Conservation (phyloP, 2,888 invertebrate genomes). For the Drosophila mulleri region DNA sequence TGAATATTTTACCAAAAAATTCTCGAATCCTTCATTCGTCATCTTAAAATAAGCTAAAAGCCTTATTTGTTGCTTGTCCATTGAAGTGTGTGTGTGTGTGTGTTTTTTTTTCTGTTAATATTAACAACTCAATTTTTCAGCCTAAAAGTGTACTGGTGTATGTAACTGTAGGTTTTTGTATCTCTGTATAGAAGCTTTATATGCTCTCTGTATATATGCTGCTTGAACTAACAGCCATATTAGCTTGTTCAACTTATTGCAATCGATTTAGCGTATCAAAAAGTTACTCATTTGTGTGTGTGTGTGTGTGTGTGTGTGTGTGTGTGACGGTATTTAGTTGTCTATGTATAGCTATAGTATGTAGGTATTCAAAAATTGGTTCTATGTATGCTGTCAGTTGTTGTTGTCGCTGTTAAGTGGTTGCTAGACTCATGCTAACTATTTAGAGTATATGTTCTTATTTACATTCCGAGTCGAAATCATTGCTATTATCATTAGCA, state of each 20-base stretch:
- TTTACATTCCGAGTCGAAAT: slow-evolving; percentile 44
- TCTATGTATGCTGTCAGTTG: slow-evolving; percentile 67
- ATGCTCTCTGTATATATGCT: slow-evolving; percentile 43
- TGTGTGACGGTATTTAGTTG: slow-evolving; percentile 17
- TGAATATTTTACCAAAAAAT: slow-evolving; percentile 66
- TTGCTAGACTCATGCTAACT: slow-evolving; percentile 41
- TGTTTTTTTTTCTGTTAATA: background rate
- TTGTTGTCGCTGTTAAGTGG: slow-evolving; percentile 16
- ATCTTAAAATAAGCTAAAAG: slow-evolving; percentile 67
- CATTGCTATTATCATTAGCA: slow-evolving; percentile 7
- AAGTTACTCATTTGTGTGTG: slow-evolving; percentile 24
- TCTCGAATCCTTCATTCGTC: slow-evolving; percentile 32
- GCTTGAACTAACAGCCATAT: background rate
- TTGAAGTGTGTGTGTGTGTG: slow-evolving; percentile 10
- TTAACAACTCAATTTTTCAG: slow-evolving; percentile 57
- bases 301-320: slow-evolving; percentile 1
- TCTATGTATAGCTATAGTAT: slow-evolving; percentile 63
- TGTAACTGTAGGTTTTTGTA: slow-evolving; percentile 19
- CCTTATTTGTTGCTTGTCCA: slow-evolving; percentile 52
- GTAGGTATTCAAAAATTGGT: slow-evolving; percentile 73
- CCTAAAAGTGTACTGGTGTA: slow-evolving; percentile 35
- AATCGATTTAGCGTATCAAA: slow-evolving; percentile 63
- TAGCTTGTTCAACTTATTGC: slow-evolving; percentile 10
- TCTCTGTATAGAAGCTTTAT: slow-evolving; percentile 39
- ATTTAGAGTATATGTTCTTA: slow-evolving; percentile 49